A percentile compares a stretch with the other conserved stretches of the same genome.
These are phyloP conservation scores for Chauna torquata DNA, from an alignment of 2,113 vertebrate genomes.

Conservation along the genomic window DNA sequence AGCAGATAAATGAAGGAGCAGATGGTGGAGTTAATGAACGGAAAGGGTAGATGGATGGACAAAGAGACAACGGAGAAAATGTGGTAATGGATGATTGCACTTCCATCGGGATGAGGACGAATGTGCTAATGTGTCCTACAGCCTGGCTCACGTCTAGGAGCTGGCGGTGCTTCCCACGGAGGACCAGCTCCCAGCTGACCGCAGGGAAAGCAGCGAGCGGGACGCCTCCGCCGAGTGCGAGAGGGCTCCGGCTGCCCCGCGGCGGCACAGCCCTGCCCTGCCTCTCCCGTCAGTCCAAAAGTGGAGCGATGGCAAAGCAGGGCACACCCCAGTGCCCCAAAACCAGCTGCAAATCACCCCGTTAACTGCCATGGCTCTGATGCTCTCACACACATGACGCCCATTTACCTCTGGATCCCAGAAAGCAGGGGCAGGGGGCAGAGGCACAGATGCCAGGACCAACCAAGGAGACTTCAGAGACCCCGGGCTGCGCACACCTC, in stretches of 20 bases:
- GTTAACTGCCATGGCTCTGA: not conserved
- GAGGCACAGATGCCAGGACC: too few species aligned
- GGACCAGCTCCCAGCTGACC: not conserved
- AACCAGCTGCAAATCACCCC: rapidly evolving
- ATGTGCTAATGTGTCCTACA: rapidly evolving
- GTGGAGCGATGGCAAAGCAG: rapidly evolving
- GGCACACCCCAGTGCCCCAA: not conserved
- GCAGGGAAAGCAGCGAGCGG: rapidly evolving
- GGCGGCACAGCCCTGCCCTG: not conserved
- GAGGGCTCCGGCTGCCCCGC: not conserved
- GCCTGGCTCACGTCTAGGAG: not conserved
- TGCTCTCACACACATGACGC: rapidly evolving
- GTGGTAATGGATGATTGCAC: not conserved
- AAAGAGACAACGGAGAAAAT: not conserved
- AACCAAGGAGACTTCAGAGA: too few species aligned
- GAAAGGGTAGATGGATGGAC: slow-evolving; percentile 56
- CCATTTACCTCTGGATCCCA: too few species aligned
- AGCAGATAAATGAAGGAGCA: slow-evolving; percentile 23
- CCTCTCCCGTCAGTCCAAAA: not conserved
- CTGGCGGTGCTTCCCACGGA: rapidly evolving
- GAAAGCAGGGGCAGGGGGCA: too few species aligned
- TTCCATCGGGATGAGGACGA: not conserved
- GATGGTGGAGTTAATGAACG: slow-evolving; percentile 60
- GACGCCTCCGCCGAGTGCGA: not conserved
- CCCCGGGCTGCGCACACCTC: too few species aligned